These are phyloP conservation scores for Anolis carolinensis DNA, from an alignment of 2,113 vertebrate genomes.

Conservation along the genomic window DNA sequence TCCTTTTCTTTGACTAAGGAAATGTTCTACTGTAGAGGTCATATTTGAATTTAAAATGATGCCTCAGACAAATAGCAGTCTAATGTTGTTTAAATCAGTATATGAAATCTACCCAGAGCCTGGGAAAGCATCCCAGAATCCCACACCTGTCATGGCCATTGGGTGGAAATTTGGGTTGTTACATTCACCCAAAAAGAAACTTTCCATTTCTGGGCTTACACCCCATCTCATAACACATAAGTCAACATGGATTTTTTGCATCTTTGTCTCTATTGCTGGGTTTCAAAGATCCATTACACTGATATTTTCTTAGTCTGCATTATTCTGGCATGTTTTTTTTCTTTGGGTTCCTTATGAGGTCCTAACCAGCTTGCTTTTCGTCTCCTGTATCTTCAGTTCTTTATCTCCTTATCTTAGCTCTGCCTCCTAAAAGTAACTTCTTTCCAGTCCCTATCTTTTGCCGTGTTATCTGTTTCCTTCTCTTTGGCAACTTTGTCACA, in stretches of 20 bases:
- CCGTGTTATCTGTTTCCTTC: background rate
- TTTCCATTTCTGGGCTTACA: background rate
- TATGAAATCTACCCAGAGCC: background rate
- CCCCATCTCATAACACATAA: background rate
- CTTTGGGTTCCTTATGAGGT: background rate
- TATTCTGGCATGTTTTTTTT: background rate
- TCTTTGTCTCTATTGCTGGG: background rate
- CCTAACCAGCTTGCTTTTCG: background rate
- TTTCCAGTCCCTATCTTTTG: background rate
- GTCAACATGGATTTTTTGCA: background rate
- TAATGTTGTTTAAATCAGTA: too few species aligned
- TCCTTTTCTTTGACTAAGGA: too few species aligned
- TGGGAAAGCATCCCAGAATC: too few species aligned
- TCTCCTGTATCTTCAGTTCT: background rate
- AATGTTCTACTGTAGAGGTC: too few species aligned
- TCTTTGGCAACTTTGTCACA: background rate
- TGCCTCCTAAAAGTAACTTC: background rate
- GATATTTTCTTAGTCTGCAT: background rate
- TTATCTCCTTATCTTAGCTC: background rate
- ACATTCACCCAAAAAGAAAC: too few species aligned
- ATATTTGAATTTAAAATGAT: too few species aligned
- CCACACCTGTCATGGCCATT: too few species aligned
- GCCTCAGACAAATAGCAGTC: too few species aligned
- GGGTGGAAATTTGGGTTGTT: too few species aligned
- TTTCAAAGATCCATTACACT: background rate